These are phyloP conservation scores for Sandelia bainsii DNA, from an alignment of 2,797 vertebrate species.

Conservation along the genomic window DNA sequence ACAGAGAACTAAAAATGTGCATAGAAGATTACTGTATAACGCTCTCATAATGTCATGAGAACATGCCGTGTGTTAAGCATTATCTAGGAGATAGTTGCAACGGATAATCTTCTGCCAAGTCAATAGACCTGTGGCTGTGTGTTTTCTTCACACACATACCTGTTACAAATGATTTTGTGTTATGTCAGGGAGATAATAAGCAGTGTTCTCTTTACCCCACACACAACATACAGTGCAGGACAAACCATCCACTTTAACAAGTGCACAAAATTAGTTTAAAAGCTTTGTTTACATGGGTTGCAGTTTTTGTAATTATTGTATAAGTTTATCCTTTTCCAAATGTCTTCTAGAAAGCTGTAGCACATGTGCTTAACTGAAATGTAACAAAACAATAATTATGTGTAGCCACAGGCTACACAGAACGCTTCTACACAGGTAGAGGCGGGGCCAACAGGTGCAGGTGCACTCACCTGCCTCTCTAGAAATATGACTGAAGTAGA, in stretches of 20 bases:
- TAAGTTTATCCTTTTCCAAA: not conserved
- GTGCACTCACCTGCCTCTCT: constrained; percentile 22
- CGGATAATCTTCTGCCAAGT: not conserved
- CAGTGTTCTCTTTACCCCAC: not conserved
- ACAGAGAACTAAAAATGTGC: no score
- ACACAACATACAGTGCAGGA: not conserved
- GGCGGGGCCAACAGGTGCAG: constrained; percentile 50
- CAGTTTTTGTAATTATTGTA: not conserved
- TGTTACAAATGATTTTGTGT: not conserved
- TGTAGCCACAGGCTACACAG: constrained; percentile 7
- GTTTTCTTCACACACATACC: not conserved
- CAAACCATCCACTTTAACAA: no score
- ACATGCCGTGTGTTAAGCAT: not conserved
- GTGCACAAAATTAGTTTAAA: no score
- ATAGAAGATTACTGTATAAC: not conserved
- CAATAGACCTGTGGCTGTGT: not conserved
- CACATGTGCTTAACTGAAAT: not conserved
- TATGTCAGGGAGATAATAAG: constrained; percentile 11
- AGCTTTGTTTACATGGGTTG: no score
- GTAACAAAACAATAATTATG: no score
- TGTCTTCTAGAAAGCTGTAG: not conserved
- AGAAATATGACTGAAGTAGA: constrained; percentile 11
- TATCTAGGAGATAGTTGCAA: not conserved
- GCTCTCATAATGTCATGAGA: not conserved
- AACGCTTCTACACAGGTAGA: not conserved